Percentiles rank a stretch among this genome's conserved stretches.
These are phyloP conservation scores for Temnothorax unifasciatus DNA, from an alignment of 2,888 invertebrate species.

Conservation along the genomic window DNA sequence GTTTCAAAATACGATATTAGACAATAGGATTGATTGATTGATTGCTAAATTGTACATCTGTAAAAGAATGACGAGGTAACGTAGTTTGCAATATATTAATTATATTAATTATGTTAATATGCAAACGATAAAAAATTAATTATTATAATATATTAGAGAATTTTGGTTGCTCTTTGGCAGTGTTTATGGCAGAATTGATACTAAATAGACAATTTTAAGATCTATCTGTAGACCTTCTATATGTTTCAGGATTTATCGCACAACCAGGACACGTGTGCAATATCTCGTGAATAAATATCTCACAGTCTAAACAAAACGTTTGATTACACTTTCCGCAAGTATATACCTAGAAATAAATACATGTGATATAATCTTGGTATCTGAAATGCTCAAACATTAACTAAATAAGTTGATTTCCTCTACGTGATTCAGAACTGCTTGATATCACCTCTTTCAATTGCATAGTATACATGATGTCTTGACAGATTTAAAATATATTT, in stretches of 20 bases:
- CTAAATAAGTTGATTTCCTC: not conserved
- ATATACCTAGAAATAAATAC: conserved; percentile 90
- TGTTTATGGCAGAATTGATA: not conserved
- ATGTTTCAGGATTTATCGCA: conserved; percentile 89
- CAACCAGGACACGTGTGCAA: conserved; percentile 99
- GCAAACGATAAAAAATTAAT: conserved; percentile 13
- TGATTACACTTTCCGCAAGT: conserved; percentile 93
- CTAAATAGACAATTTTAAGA: conserved; percentile 37
- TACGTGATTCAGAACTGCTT: not conserved
- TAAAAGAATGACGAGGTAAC: conserved; percentile 90
- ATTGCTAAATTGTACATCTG: conserved; percentile 98
- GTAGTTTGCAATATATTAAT: not conserved
- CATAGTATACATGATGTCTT: not conserved
- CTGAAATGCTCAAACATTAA: not conserved
- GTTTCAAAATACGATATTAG: conserved; percentile 90
- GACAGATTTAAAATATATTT: not conserved
- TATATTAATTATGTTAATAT: too few species aligned
- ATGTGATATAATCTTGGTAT: conserved; percentile 37
- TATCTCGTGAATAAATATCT: conserved; percentile 96
- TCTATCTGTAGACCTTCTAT: conserved; percentile 66
- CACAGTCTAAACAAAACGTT: conserved; percentile 97
- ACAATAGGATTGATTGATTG: conserved; percentile 96
- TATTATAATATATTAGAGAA: not conserved
- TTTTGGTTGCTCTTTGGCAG: conserved; percentile 10
- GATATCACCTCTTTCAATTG: not conserved